These are phyloP conservation scores for Sycobia sp. DNA, from an alignment of 1,140 invertebrate genomes.

Conservation along the genomic window DNA sequence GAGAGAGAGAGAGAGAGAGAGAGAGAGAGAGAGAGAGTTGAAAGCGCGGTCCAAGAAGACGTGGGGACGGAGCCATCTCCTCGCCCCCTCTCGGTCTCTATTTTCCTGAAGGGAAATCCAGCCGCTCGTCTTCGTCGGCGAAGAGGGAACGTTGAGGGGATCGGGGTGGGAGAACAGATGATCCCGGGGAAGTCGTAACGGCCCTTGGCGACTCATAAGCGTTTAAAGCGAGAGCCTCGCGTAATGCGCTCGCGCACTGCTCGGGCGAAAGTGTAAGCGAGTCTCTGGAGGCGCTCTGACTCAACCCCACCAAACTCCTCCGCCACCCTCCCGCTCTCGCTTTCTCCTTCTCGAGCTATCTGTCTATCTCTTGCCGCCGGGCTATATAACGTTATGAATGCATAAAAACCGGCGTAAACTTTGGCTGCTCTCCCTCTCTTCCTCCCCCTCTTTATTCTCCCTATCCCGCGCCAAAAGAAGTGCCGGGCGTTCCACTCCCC, in stretches of 20 bases:
- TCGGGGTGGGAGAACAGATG: neutral
- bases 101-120: no score
- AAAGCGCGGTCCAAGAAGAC: no score
- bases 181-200: slow-evolving; percentile 20
- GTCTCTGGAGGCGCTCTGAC: slow-evolving; percentile 41
- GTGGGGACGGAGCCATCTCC: no score
- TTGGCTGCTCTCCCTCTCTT: slow-evolving; percentile 33
- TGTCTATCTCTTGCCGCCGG: neutral
- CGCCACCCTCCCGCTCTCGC: no score
- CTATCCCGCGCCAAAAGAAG: no score
- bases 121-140: no score
- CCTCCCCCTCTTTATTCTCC: neutral
- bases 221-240: slow-evolving; percentile 43
- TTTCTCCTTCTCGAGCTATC: neutral
- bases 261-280: slow-evolving; percentile 46
- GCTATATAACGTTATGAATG: slow-evolving; percentile 52
- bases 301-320: no score
- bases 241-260: slow-evolving; percentile 30
- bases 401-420: slow-evolving; percentile 49
- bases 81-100: no score
- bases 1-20: neutral
- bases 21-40: neutral
- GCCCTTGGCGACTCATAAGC: slow-evolving; percentile 48
- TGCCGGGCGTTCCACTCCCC: no score
- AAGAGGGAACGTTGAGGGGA: neutral